Percentiles rank a stretch among this genome's conserved stretches.
Evolutionary conservation across 2,888 invertebrate genomes (phyloP).

Genomic region (Thysanoteuthis rhombus): DNA sequence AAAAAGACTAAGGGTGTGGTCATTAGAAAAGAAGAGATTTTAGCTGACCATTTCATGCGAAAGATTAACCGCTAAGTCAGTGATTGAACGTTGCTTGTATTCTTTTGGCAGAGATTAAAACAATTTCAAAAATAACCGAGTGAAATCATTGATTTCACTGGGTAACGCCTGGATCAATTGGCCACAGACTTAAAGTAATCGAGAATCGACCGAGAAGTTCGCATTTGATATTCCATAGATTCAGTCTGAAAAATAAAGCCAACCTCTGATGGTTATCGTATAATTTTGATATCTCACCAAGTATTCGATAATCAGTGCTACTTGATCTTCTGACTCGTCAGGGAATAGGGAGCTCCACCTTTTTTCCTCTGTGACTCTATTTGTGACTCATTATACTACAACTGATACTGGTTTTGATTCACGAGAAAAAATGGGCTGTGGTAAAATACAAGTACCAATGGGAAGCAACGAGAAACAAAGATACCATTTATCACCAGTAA

Average conservation of each 20-base stretch:
- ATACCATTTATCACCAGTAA: too few species aligned
- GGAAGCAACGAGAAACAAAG: too few species aligned
- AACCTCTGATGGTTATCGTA: not conserved
- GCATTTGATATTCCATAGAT: not conserved
- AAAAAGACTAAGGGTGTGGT: not conserved
- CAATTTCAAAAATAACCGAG: not conserved
- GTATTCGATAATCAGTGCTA: too few species aligned
- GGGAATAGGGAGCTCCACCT: too few species aligned
- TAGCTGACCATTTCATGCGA: not conserved
- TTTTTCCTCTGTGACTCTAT: too few species aligned
- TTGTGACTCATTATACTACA: too few species aligned
- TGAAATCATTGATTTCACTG: not conserved
- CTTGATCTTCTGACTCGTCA: too few species aligned
- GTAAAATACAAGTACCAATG: too few species aligned
- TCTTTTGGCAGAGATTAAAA: not conserved
- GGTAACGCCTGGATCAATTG: not conserved
- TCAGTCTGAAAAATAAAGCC: not conserved
- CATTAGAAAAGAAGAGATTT: not conserved
- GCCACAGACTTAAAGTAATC: not conserved
- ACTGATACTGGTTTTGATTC: too few species aligned
- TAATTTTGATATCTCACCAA: too few species aligned
- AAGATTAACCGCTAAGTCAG: not conserved
- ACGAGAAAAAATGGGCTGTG: too few species aligned
- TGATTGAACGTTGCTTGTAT: not conserved
- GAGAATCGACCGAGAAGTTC: not conserved